Base-by-base conservation (phyloP, 2,888 invertebrate genomes). In the Invenusta paracnida region DNA sequence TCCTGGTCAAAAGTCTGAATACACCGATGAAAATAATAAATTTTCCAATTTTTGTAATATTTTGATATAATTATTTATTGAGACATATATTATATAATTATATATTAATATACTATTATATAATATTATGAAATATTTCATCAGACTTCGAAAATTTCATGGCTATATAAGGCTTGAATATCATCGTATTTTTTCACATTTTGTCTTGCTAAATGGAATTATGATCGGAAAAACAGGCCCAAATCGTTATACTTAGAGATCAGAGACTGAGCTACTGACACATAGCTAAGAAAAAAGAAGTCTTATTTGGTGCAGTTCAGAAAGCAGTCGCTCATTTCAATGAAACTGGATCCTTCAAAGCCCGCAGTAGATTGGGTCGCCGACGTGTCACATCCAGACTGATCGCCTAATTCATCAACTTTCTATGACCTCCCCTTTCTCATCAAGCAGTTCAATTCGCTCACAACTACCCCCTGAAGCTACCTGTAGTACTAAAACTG, bases 251-350 rank as follows among this genome's bases (percentile, higher is more conserved):
- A 29, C 31, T 82, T 30, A 82, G 23, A 82, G 82, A 82, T 30
- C 27, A 28, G 5, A 29, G 82, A 82, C 82, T 82, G 31, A 30
- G 17, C 82, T 82, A 82, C 82, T 25, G 82, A 82, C 29, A 82
- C 2, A 82, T 82, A 29, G 82, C 82, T 30, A 82, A 2, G 31
- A 30, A 28, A 29, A 23, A 25, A 82, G 31, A 82, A 17, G 82
- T 30, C n/a, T 82, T 29, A 29, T 27, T 82, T 82, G 82, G 82
- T 82, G 82, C 82, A 82, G 82, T 82, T 30, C 82, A 82, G 27
- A 29, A 30, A 28, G 31, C 82, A 82, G 30, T 82, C 29, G 29
- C 82, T 82, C 82, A 29, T 30, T 82, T 82, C 82, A 82, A 30
- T 82, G 82, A 82, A 82, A 82, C 17, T 82, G 30, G 31, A 27